Evolutionary conservation across 1,140 invertebrate genomes (phyloP), one percentile per base, ranked within the genome.

Genomic region (Drosophila kikkawai): DNA sequence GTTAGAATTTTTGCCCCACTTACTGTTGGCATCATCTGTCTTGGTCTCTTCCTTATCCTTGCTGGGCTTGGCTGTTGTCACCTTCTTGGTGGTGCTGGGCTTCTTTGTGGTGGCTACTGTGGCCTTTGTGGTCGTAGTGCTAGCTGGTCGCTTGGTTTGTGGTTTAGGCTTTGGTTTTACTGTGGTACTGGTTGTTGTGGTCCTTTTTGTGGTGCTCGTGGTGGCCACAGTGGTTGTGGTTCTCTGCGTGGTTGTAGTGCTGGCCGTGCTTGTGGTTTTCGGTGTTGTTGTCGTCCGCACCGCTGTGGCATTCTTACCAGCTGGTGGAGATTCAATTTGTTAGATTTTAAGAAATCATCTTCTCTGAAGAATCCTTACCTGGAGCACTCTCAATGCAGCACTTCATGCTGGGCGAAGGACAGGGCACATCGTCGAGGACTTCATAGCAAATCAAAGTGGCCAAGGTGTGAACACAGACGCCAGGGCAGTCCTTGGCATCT

Each of bases 381-480:
- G 87, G 87, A 7, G 87, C 91, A 53, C 95, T 94, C 75, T 97
- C 96, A 3, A 97, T 94, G 81, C 97, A 97, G 92, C 97, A 97
- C 86, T 96, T 95, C 96, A 97, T 97, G 67, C 95, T 95, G 1
- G 95, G 90, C 19, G 95, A 95, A 6, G 96, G 96, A 91, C 97
- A 97, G 51, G 95, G 95, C 9, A 97, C 95, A 83, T 97, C 95
- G 44, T 97, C 96, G 19, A 97, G 93, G 3, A 97, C 96, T 78
- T 97, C 95, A 91, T 96, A 96, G 92, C 97, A 98, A 77, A 97
- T 97, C 37, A 97, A 93, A 0, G 96, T 96, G 8, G 97, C 96
- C 29, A 97, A 88, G 7, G 96, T 95, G 85, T 97, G 96, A 34
- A 97, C 96, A 91, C 97, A 98, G 50, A 96, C 95, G 0, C 97